A percentile compares a stretch with the other conserved stretches of the same genome.
Conservation (phyloP, 2,797 vertebrate genomes). For the Gymnothorax reevesii region DNA sequence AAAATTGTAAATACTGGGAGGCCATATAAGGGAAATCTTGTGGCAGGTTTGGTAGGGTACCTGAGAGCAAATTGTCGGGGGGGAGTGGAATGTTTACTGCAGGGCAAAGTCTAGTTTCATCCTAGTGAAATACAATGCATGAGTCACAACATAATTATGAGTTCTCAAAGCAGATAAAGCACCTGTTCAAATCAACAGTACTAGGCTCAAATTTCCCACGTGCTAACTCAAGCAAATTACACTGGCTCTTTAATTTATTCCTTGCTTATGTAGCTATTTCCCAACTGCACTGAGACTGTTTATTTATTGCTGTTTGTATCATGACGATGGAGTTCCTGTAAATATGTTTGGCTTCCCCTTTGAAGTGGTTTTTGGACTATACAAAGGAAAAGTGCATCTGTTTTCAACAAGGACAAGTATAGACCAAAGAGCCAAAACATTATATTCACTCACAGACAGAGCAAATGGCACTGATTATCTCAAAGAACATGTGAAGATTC, state of each 20-base stretch:
- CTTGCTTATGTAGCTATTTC: background rate
- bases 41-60: background rate
- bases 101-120: background rate
- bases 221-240: background rate
- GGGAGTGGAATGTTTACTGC: background rate
- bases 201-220: background rate
- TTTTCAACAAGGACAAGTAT: no score
- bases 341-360: background rate
- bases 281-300: background rate
- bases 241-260: background rate
- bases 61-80: background rate
- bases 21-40: background rate
- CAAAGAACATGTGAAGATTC: no score
- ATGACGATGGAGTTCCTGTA: conserved; percentile 6
- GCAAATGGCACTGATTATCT: no score
- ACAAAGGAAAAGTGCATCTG: background rate
- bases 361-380: background rate
- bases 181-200: background rate
- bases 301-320: background rate
- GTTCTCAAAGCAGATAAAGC: background rate
- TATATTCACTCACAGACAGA: no score
- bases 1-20: background rate
- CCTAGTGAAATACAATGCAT: background rate
- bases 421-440: no score
- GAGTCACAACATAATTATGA: conserved; percentile 8